Percentiles rank a stretch among this genome's conserved stretches.
Evolutionary conservation across 2,113 vertebrate genomes (phyloP).

Genomic region (Gallinago jamesoni): DNA sequence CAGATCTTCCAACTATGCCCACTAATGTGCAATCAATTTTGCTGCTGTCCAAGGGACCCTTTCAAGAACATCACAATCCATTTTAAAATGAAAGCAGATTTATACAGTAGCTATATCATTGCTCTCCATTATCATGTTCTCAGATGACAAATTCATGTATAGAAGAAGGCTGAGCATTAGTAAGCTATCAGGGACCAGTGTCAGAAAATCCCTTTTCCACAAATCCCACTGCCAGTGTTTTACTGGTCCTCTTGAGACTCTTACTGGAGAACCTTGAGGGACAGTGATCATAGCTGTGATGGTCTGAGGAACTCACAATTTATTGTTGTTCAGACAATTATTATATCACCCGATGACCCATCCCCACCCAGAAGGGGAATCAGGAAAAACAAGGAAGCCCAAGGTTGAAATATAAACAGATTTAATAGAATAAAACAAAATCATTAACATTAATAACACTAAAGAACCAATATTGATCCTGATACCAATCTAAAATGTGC

Average conservation of each 20-base stretch:
- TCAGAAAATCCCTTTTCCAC: background rate
- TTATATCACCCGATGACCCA: too few relatives aligned
- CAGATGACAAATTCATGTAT: background rate
- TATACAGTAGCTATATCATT: background rate
- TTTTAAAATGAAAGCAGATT: background rate
- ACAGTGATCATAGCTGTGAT: background rate
- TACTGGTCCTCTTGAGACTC: background rate
- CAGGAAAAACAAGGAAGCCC: background rate
- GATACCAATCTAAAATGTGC: background rate
- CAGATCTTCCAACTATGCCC: background rate
- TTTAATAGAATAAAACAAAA: background rate
- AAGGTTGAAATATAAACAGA: background rate
- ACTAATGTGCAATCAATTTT: background rate
- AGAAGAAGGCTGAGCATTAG: background rate
- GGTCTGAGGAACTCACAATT: too few relatives aligned
- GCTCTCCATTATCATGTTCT: background rate
- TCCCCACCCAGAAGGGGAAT: too few relatives aligned
- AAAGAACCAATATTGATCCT: background rate
- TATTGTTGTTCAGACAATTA: too few relatives aligned
- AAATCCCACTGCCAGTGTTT: background rate
- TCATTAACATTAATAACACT: background rate
- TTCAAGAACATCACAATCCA: background rate
- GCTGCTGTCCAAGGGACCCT: background rate
- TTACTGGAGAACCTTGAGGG: background rate
- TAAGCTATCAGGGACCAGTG: background rate